These are phyloP conservation scores for Calcarius lapponicus DNA, from an alignment of 2,797 vertebrate genomes.

Conservation along the genomic window DNA sequence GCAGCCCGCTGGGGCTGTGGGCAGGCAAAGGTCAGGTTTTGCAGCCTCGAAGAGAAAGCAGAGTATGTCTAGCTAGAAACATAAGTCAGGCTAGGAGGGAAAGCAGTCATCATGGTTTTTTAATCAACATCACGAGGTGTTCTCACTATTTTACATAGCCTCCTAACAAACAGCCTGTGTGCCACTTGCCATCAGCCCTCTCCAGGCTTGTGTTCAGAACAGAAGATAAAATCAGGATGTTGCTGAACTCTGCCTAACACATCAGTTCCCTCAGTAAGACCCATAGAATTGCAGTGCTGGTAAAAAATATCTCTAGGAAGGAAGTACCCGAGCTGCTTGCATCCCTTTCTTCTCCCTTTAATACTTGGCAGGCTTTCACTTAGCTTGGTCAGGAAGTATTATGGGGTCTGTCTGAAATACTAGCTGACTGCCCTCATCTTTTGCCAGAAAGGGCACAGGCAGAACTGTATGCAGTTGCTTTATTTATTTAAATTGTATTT, in stretches of 20 bases:
- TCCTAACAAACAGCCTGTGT: neutral
- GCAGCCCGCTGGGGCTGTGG: rapidly evolving
- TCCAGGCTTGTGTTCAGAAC: neutral
- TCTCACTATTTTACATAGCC: neutral
- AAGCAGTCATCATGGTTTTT: neutral
- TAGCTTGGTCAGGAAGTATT: constrained; percentile 31
- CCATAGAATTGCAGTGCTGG: rapidly evolving
- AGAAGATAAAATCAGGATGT: neutral
- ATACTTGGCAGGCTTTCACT: constrained; percentile 28
- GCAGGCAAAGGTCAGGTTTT: neutral
- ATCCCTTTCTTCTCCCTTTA: constrained; percentile 9
- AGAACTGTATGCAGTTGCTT: neutral
- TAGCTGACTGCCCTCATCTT: constrained; percentile 11
- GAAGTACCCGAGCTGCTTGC: neutral
- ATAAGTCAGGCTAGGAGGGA: neutral
- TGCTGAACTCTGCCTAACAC: neutral
- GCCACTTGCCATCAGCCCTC: neutral
- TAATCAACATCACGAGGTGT: neutral
- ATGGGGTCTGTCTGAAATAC: neutral
- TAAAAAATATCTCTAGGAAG: constrained; percentile 49
- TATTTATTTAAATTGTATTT: neutral
- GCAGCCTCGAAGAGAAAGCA: neutral
- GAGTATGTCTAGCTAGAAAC: neutral
- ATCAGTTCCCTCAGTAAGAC: neutral
- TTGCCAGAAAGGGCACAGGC: neutral